Conservation (phyloP, 1,140 invertebrate genomes). For the Ostrea edulis region DNA sequence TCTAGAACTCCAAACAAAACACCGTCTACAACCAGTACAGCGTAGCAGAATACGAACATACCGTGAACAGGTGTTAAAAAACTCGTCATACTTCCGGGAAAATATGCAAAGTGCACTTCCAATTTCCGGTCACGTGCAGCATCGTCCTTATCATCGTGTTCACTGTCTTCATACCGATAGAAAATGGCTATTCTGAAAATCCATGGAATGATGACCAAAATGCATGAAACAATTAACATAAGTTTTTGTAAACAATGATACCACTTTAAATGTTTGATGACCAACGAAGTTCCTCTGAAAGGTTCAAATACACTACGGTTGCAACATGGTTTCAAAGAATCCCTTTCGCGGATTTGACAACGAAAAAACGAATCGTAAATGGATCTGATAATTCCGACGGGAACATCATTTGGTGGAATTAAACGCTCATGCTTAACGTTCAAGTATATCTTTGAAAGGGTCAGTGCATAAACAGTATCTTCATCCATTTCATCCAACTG, state of each 20-base stretch:
- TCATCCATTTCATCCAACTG: constrained; percentile 48
- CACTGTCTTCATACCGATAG: constrained; percentile 54
- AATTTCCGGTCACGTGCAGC: constrained; percentile 38
- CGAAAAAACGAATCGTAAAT: constrained; percentile 64
- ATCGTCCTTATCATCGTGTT: not conserved
- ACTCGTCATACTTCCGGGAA: constrained; percentile 57
- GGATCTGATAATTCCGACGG: constrained; percentile 59
- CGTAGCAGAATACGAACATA: constrained; percentile 64
- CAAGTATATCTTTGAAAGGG: constrained; percentile 52
- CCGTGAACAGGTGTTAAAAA: constrained; percentile 64
- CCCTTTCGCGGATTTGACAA: constrained; percentile 61
- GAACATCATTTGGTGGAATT: constrained; percentile 58
- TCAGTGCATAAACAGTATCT: constrained; percentile 53
- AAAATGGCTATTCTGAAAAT: constrained; percentile 59
- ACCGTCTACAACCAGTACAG: constrained; percentile 57
- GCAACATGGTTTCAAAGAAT: constrained; percentile 52
- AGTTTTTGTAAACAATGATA: constrained; percentile 51
- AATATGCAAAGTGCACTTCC: constrained; percentile 38
- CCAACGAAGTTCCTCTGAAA: not conserved
- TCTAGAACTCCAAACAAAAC: constrained; percentile 59
- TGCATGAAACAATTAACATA: constrained; percentile 52
- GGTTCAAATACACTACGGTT: constrained; percentile 50
- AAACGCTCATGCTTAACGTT: constrained; percentile 57
- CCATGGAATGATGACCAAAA: constrained; percentile 59
- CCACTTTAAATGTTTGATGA: constrained; percentile 49